Evolutionary conservation across 2,888 invertebrate genomes (phyloP).

Genomic region (Pherbina coryleti): DNA sequence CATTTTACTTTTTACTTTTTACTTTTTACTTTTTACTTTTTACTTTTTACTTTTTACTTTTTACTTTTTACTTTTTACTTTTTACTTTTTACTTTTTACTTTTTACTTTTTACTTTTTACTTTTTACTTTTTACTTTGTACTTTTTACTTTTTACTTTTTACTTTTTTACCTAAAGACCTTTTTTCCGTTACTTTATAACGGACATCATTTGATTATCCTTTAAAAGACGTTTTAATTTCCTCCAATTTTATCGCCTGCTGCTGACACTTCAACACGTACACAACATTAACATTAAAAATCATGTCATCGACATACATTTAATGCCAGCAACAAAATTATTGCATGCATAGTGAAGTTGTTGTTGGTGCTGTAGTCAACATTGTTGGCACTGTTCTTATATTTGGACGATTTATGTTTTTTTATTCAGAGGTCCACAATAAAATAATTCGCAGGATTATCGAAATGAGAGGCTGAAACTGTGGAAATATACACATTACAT

Average conservation of each 20-base stretch:
- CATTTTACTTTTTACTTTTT: too few species aligned
- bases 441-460: conserved; percentile 37
- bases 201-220: too few species aligned
- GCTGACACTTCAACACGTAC: conserved; percentile 33
- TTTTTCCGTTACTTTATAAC: too few species aligned
- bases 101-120: too few species aligned
- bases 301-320: conserved; percentile 33
- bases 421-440: conserved; percentile 18
- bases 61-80: too few species aligned
- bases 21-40: too few species aligned
- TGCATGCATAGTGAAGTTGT: conserved; percentile 14
- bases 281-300: conserved; percentile 28
- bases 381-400: neutral
- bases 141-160: neutral
- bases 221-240: too few species aligned
- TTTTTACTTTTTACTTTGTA: too few species aligned
- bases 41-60: too few species aligned
- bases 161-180: neutral
- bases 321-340: conserved; percentile 24
- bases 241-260: conserved; percentile 23
- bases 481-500: conserved; percentile 3
- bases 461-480: conserved; percentile 32
- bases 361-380: neutral
- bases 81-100: too few species aligned
- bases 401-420: neutral